Conservation (phyloP, 2,888 invertebrate genomes). For the Cheilosia scutellata region DNA sequence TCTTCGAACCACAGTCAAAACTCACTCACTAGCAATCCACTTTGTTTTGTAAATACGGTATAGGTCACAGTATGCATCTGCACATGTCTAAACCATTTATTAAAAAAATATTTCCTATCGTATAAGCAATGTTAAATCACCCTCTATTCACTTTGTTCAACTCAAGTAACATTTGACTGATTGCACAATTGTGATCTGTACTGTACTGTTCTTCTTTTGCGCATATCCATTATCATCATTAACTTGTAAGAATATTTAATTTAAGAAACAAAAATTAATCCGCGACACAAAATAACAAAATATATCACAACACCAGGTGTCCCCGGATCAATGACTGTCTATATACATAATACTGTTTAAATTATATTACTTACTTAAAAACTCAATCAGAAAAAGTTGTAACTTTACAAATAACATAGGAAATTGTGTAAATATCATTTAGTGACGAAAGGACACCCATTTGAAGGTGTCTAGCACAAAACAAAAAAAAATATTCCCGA, state of each 20-base stretch:
- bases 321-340: slow-evolving; percentile 44
- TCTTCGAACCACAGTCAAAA: not conserved
- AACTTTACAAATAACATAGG: slow-evolving; percentile 36
- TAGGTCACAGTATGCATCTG: slow-evolving; percentile 3
- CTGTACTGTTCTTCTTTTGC: slow-evolving; percentile 9
- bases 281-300: slow-evolving; percentile 26
- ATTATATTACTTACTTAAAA: slow-evolving; percentile 13
- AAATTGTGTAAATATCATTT: slow-evolving; percentile 72
- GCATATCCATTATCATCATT: slow-evolving; percentile 69
- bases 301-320: slow-evolving; percentile 40
- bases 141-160: not conserved
- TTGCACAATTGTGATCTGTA: not conserved
- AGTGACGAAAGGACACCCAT: slow-evolving; percentile 51
- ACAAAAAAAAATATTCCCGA: slow-evolving; percentile 25
- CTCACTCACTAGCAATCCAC: not conserved
- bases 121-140: not conserved
- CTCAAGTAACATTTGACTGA: not conserved
- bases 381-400: slow-evolving; percentile 14
- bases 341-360: not conserved
- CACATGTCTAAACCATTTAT: not conserved
- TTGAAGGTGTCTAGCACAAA: slow-evolving; percentile 67
- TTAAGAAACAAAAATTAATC: slow-evolving; percentile 24
- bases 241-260: slow-evolving; percentile 42
- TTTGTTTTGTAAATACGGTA: not conserved
- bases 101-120: not conserved